Evolutionary conservation across 2,888 invertebrate genomes (phyloP).

Genomic region (Hoplodrina blanda): DNA sequence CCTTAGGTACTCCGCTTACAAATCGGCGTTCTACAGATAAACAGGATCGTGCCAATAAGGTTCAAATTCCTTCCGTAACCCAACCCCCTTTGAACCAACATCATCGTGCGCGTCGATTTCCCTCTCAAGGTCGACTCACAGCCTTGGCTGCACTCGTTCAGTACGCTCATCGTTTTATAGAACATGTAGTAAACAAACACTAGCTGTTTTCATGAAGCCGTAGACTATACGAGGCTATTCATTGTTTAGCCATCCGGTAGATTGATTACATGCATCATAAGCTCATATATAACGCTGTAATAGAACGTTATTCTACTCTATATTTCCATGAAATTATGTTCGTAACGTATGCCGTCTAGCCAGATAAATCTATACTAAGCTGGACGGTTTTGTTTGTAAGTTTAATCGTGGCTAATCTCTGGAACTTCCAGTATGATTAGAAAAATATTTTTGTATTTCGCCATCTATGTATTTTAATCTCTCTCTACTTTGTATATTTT

Average conservation of each 20-base stretch:
- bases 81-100: conserved; percentile 2
- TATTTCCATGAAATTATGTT: not conserved
- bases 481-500: no score
- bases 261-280: not conserved
- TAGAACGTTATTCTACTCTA: not conserved
- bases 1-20: no score
- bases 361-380: not conserved
- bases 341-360: not conserved
- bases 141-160: conserved; percentile 40
- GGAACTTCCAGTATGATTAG: no score
- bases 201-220: conserved; percentile 35
- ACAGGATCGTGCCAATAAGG: not conserved
- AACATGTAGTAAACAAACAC: conserved; percentile 27
- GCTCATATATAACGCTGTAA: conserved; percentile 1
- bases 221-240: not conserved
- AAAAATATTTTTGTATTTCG: no score
- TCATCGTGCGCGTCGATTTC: not conserved
- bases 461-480: no score
- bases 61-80: conserved; percentile 15
- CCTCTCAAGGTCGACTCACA: conserved; percentile 17
- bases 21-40: not conserved
- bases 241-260: not conserved
- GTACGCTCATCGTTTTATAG: conserved; percentile 30
- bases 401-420: no score
- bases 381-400: no score